These are phyloP conservation scores for Neodiprion lecontei DNA, from an alignment of 1,140 invertebrate genomes.

Conservation along the genomic window DNA sequence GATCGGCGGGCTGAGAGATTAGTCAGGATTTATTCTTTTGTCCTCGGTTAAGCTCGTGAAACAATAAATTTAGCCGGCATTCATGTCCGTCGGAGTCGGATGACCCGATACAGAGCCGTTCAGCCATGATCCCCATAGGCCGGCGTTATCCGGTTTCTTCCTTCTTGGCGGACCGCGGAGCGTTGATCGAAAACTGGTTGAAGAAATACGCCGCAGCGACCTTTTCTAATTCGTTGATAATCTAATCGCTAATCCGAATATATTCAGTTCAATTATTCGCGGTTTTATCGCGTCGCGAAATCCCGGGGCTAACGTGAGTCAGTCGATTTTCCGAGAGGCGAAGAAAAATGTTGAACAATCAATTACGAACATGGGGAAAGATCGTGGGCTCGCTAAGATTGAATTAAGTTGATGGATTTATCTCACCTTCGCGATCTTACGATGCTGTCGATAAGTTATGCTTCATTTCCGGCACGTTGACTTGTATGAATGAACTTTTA, in stretches of 20 bases:
- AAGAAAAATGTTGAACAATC: neutral
- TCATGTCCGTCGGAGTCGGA: conserved; percentile 45
- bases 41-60: conserved; percentile 56
- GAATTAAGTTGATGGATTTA: neutral
- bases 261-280: no score
- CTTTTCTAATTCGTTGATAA: neutral
- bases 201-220: neutral
- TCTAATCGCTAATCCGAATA: no score
- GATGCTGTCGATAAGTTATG: conserved; percentile 2
- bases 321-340: neutral
- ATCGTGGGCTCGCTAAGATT: neutral
- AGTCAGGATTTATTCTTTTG: conserved; percentile 62
- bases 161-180: no score
- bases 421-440: neutral
- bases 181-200: no score
- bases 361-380: neutral
- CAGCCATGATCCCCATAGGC: no score
- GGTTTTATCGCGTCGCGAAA: neutral
- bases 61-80: conserved; percentile 59
- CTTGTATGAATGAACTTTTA: neutral
- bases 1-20: conserved; percentile 50
- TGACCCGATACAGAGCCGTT: conserved; percentile 42
- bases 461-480: neutral
- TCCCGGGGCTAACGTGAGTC: no score
- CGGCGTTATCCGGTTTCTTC: no score